These are phyloP conservation scores for Anhinga anhinga DNA, from an alignment of 2,113 vertebrate genomes.

Conservation along the genomic window DNA sequence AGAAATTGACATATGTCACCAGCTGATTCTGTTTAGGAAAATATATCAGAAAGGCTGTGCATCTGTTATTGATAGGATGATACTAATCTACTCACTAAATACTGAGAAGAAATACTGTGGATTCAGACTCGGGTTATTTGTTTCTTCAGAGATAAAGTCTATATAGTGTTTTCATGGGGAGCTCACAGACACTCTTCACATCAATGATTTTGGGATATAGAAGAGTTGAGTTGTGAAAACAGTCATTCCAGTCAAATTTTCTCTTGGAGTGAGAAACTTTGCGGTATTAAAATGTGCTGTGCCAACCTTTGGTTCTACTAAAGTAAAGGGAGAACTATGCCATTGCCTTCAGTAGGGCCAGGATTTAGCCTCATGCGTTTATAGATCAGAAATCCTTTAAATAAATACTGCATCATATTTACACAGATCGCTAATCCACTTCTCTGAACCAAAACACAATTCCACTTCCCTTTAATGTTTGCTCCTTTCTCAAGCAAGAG, in stretches of 20 bases:
- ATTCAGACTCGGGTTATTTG: background rate
- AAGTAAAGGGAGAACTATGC: background rate
- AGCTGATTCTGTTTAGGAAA: background rate
- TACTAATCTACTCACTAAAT: background rate
- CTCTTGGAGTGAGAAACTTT: background rate
- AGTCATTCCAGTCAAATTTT: background rate
- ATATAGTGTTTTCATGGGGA: background rate
- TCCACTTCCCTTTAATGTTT: constrained; percentile 1
- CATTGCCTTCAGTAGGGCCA: background rate
- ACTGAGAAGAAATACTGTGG: background rate
- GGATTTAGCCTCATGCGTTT: background rate
- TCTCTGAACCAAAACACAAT: background rate
- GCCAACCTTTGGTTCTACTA: background rate
- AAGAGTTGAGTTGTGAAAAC: background rate
- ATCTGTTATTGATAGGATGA: background rate
- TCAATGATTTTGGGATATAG: background rate
- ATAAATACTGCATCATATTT: background rate
- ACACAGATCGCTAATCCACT: constrained; percentile 13
- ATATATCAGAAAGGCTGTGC: background rate
- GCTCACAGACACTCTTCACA: background rate
- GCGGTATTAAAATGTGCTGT: background rate
- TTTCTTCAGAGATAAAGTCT: background rate
- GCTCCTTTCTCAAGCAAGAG: background rate
- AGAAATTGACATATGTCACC: background rate
- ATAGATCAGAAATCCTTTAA: constrained; percentile 9